Percentiles rank a stretch among this genome's conserved stretches.
phyloP scores from a whole-genome alignment of 2,888 invertebrate species.

The Raillietiella orientalis region DNA sequence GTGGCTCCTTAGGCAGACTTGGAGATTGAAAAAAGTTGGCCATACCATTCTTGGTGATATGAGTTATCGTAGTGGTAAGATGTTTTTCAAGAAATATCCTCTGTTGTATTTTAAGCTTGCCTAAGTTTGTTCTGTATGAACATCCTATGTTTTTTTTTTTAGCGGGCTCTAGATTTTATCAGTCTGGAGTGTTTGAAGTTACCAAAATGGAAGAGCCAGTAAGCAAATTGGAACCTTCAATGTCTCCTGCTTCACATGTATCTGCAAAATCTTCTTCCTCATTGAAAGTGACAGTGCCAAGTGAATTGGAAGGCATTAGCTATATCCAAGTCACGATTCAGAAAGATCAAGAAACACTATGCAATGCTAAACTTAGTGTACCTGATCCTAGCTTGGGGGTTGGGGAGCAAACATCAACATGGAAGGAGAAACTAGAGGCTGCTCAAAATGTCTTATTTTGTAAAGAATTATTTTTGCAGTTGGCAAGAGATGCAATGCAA shows the following conservation, averaged over 20 bases:
- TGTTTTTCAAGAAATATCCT: conserved; percentile 2
- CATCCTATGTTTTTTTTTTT: conserved; percentile 5
- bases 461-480: conserved; percentile 71
- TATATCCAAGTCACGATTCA: conserved; percentile 85
- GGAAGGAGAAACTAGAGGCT: conserved; percentile 87
- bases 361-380: conserved; percentile 44
- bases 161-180: conserved; percentile 73
- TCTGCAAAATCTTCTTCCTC: conserved; percentile 20
- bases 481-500: conserved; percentile 81
- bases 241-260: conserved; percentile 1
- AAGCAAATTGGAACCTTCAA: not conserved
- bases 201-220: conserved; percentile 47
- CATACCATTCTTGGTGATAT: conserved; percentile 82
- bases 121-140: not conserved
- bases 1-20: conserved; percentile 55
- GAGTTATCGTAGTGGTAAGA: conserved; percentile 46
- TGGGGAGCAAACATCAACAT: conserved; percentile 31
- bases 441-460: conserved; percentile 91
- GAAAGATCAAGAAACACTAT: conserved; percentile 71
- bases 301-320: conserved; percentile 76
- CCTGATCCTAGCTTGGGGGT: conserved; percentile 23
- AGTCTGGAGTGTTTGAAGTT: conserved; percentile 81
- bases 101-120: too few relatives aligned
- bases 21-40: conserved; percentile 83
- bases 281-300: conserved; percentile 61